Evolutionary conservation across 1,140 invertebrate genomes (phyloP).

Genomic region (Penaeus vannamei): DNA sequence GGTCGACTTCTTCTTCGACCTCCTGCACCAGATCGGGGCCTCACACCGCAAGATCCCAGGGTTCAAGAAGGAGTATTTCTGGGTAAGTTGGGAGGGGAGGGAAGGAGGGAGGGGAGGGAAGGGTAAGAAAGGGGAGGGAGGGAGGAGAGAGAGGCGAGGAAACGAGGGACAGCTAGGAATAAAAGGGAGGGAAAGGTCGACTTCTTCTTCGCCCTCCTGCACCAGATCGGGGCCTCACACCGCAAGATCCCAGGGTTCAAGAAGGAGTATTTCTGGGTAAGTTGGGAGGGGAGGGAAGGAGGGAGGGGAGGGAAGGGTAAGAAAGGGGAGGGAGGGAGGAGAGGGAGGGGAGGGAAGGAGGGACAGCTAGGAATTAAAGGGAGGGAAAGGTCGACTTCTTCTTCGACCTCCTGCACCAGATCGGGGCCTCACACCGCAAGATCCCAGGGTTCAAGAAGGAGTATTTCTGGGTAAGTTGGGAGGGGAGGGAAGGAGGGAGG

Average conservation of each 20-base stretch:
- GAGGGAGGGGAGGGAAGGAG: not conserved
- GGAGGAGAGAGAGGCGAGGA: not conserved
- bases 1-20: conserved; percentile 86
- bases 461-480: conserved; percentile 83
- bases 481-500: too few relatives aligned
- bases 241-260: conserved; percentile 73
- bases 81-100: conserved; percentile 74
- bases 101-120: too few relatives aligned
- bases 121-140: not conserved
- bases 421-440: conserved; percentile 85
- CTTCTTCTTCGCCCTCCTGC: conserved; percentile 85
- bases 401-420: conserved; percentile 84
- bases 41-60: conserved; percentile 77
- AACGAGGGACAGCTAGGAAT: not conserved
- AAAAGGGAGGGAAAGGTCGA: conserved; percentile 74
- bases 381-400: conserved; percentile 79
- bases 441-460: conserved; percentile 76
- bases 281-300: too few relatives aligned
- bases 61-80: conserved; percentile 85
- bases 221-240: conserved; percentile 87
- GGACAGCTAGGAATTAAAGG: not conserved
- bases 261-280: conserved; percentile 88
- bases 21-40: conserved; percentile 85
- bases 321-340: not conserved
- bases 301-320: not conserved